Evolutionary conservation across 2,797 vertebrate species (phyloP), one percentile per base, ranked within the genome.

Genomic region (Danio albolineatus): DNA sequence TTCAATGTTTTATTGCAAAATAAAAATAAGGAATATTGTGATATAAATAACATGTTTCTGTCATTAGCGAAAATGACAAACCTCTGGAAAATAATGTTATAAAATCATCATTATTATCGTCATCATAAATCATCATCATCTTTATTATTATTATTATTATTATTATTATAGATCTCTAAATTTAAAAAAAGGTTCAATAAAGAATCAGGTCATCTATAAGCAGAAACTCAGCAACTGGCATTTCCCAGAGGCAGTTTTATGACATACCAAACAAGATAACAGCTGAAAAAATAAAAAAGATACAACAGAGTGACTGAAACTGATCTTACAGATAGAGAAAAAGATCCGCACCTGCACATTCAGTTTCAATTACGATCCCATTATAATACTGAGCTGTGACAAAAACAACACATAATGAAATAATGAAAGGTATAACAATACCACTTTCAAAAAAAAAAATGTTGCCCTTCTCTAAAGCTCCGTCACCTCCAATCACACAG

Each of bases 401-500:
- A 53, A 14, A 12, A 14, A 10, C 14, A 48, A 9, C 43, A 46
- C 10, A 17, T 36, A 17, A 43, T 60, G 46, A 48, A 53, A 13
- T 28, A 51, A 17, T 3, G 9, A 43, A n/a, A 54, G 54, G 56
- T 74, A 59, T 48, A 28, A 2, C 0, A 4, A 60, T 41, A 41
- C 17, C 43, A 12, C 3, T 21, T 38, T 6, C 0, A 39, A 64
- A 51, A 16, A 59, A n/a, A 74, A 16, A 69, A 61, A 21, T 54
- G 39, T 43, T 5, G 2, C 39, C 36, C 21, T 0, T 72, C 66
- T 66, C 60, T 36, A 39, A 13, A 59, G 65, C 14, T 60, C 64
- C 41, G 28, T 66, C 19, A 70, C 71, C 66, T 57, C 75, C 44
- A 13, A 76, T 13, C 48, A 67, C 84, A 83, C 65, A 87, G 82